A percentile compares a stretch with the other conserved stretches of the same genome.
These are phyloP conservation scores for Coturnix japonica DNA, from an alignment of 2,113 vertebrate species.

Conservation along the genomic window DNA sequence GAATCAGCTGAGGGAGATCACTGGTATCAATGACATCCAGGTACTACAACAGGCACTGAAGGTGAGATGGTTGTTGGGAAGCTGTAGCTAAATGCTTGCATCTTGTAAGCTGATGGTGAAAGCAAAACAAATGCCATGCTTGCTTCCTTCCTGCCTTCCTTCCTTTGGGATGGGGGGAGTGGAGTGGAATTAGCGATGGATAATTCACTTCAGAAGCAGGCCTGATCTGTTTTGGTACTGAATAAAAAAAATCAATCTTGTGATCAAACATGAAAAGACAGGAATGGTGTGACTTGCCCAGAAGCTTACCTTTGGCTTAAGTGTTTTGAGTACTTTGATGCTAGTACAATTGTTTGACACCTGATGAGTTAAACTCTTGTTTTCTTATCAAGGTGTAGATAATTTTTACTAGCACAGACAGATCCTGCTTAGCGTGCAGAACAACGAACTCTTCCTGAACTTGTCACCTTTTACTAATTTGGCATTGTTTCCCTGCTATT, in stretches of 20 bases:
- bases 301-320: not conserved
- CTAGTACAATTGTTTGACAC: not conserved
- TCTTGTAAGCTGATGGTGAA: not conserved
- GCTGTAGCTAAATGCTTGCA: not conserved
- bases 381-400: not conserved
- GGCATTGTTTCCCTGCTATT: not conserved
- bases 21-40: slow-evolving; percentile 95
- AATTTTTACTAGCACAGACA: not conserved
- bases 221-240: not conserved
- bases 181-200: not conserved
- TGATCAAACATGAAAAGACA: not conserved
- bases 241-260: not conserved
- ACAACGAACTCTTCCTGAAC: not conserved
- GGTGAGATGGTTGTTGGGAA: slow-evolving; percentile 75
- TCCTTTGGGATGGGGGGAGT: not conserved
- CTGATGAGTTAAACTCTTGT: not conserved
- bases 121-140: not conserved
- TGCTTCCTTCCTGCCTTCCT: not conserved
- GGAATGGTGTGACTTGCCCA: not conserved
- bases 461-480: not conserved
- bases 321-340: not conserved
- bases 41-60: slow-evolving; percentile 96
- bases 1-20: slow-evolving; percentile 97
- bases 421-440: not conserved
- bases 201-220: not conserved